phyloP scores from a whole-genome alignment of 1,140 invertebrate species.

The Andrena cerasifolii region DNA sequence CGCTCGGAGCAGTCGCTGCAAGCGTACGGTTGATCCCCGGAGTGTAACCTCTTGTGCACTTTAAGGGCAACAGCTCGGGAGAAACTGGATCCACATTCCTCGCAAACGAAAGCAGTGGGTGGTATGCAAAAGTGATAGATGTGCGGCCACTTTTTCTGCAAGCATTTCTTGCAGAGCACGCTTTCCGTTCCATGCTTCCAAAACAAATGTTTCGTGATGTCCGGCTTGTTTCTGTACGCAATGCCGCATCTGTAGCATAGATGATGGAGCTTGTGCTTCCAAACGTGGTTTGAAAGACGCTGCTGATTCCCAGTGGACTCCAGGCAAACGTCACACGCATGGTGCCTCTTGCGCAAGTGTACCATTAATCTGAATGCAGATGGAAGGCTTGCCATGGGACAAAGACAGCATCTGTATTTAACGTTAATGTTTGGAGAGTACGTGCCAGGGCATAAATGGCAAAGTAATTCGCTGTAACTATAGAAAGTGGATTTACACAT shows the following conservation, averaged over 20 bases:
- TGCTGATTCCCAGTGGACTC: constrained; percentile 90
- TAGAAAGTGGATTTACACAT: constrained; percentile 94
- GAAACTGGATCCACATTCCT: constrained; percentile 90
- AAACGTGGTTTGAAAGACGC: constrained; percentile 91
- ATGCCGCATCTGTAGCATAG: constrained; percentile 93
- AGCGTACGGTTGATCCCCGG: constrained; percentile 86
- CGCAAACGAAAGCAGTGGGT: constrained; percentile 89
- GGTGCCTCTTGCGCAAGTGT: constrained; percentile 90
- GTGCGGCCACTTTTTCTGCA: constrained; percentile 94
- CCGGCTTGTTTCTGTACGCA: constrained; percentile 92
- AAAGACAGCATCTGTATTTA: constrained; percentile 89
- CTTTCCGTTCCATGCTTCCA: constrained; percentile 96
- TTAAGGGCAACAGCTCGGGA: constrained; percentile 89
- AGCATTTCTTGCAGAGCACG: constrained; percentile 90
- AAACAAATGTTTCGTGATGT: constrained; percentile 93
- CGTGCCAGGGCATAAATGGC: constrained; percentile 91
- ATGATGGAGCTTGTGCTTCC: constrained; percentile 94
- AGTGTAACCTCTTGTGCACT: constrained; percentile 91
- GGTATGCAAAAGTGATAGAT: constrained; percentile 95
- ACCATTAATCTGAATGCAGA: constrained; percentile 93
- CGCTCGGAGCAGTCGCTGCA: constrained; percentile 89
- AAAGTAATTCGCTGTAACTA: constrained; percentile 92
- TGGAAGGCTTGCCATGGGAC: constrained; percentile 87
- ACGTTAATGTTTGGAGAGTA: constrained; percentile 87
- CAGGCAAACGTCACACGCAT: constrained; percentile 92